Conservation (phyloP, 2,888 invertebrate genomes). For the Amblyjoppa proteus region DNA sequence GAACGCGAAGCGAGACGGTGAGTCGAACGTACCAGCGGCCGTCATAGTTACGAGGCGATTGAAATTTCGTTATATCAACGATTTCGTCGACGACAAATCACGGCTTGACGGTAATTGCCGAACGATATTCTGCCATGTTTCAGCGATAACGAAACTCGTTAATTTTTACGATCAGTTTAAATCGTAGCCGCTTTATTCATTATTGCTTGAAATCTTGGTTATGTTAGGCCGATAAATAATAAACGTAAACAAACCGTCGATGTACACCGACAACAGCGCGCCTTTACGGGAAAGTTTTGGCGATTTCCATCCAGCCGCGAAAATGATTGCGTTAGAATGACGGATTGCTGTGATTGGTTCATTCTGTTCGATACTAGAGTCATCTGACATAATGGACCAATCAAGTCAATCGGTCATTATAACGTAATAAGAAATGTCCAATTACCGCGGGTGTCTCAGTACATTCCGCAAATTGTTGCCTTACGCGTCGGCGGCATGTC, state of each 20-base stretch:
- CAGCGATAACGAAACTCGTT: not conserved
- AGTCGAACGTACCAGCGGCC: constrained; percentile 74
- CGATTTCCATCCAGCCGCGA: no score
- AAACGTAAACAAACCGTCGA: constrained; percentile 48
- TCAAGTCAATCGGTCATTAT: no score
- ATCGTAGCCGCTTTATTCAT: constrained; percentile 13
- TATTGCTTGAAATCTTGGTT: constrained; percentile 45
- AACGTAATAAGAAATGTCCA: no score
- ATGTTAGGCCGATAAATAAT: constrained; percentile 53
- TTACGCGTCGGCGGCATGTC: no score
- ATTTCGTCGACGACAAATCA: not conserved
- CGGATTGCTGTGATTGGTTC: no score
- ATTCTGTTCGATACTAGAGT: no score
- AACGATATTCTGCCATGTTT: constrained; percentile 1
- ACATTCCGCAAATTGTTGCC: no score
- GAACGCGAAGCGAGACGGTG: constrained; percentile 69
- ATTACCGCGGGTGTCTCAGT: no score
- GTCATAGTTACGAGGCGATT: constrained; percentile 64
- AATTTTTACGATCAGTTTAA: constrained; percentile 32
- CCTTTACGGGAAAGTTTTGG: not conserved
- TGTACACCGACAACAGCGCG: constrained; percentile 10
- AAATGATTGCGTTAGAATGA: no score
- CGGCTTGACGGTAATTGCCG: not conserved
- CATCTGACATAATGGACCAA: no score
- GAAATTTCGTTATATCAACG: not conserved